Evolutionary conservation across 2,888 invertebrate species (phyloP).

Genomic region (Morpho achilles): DNA sequence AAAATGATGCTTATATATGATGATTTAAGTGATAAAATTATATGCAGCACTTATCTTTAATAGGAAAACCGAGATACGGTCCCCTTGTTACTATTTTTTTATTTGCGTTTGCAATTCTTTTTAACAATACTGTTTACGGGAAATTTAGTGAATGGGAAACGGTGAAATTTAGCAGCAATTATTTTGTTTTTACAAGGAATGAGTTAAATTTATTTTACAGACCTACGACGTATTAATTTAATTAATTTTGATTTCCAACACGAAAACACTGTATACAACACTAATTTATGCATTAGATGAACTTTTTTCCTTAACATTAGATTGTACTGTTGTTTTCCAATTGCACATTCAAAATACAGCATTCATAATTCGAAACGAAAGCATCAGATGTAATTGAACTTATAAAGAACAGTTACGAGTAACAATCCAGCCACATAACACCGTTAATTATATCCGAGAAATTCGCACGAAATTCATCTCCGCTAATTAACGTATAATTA

Average conservation of each 20-base stretch:
- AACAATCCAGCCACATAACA: slow-evolving; percentile 14
- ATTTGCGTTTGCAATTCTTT: slow-evolving; percentile 23
- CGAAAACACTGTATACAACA: no score
- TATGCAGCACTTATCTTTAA: slow-evolving; percentile 28
- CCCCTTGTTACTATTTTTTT: slow-evolving; percentile 23
- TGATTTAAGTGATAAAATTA: slow-evolving; percentile 2
- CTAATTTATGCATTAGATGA: neutral
- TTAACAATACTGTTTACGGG: neutral
- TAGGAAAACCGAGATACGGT: slow-evolving; percentile 46
- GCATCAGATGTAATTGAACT: slow-evolving; percentile 15
- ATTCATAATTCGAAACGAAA: slow-evolving; percentile 1
- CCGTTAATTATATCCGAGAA: slow-evolving; percentile 18
- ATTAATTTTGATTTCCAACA: no score
- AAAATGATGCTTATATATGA: slow-evolving; percentile 1
- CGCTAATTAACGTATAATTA: slow-evolving; percentile 29
- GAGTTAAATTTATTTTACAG: slow-evolving; percentile 9
- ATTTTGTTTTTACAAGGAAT: no score
- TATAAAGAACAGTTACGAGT: slow-evolving; percentile 15
- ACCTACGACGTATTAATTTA: no score
- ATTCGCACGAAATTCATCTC: slow-evolving; percentile 28
- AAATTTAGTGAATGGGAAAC: no score
- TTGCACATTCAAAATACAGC: neutral
- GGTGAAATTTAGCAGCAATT: no score
- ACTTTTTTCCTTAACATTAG: no score
- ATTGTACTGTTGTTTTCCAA: no score